phyloP scores from a whole-genome alignment of 2,113 vertebrate species.

The Anseranas semipalmata region DNA sequence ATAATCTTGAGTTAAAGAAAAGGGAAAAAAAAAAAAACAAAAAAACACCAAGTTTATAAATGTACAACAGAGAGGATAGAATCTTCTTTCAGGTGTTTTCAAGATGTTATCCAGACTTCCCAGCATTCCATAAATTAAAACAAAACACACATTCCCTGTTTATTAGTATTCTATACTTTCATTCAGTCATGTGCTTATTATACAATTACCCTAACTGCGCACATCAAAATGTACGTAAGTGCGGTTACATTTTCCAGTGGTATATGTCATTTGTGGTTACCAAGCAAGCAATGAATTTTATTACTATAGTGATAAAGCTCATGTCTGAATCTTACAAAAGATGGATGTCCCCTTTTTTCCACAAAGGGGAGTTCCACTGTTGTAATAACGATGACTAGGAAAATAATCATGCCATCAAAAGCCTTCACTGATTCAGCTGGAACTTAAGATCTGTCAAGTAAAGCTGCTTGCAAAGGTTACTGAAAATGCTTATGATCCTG shows the following conservation, averaged over 20 bases:
- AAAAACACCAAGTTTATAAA: background rate
- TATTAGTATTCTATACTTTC: background rate
- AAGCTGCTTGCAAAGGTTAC: background rate
- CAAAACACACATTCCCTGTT: background rate
- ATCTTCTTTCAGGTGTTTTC: background rate
- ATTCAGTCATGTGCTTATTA: background rate
- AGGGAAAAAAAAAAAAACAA: background rate
- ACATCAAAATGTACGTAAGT: rapidly evolving
- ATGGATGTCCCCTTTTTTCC: background rate
- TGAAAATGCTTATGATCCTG: background rate
- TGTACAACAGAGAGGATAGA: background rate
- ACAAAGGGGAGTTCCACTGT: background rate
- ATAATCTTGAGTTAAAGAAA: background rate
- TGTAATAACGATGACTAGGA: background rate
- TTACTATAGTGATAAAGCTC: background rate
- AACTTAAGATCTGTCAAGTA: background rate
- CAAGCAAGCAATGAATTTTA: background rate
- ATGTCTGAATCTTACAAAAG: background rate
- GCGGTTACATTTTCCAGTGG: background rate
- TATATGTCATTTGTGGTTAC: background rate
- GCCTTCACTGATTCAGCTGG: background rate
- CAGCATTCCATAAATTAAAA: background rate
- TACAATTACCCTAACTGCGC: background rate
- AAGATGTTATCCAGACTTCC: background rate
- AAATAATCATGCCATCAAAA: conserved; percentile 6